Evolutionary conservation across 2,888 invertebrate species (phyloP).

Genomic region (Acholoe squamosa): DNA sequence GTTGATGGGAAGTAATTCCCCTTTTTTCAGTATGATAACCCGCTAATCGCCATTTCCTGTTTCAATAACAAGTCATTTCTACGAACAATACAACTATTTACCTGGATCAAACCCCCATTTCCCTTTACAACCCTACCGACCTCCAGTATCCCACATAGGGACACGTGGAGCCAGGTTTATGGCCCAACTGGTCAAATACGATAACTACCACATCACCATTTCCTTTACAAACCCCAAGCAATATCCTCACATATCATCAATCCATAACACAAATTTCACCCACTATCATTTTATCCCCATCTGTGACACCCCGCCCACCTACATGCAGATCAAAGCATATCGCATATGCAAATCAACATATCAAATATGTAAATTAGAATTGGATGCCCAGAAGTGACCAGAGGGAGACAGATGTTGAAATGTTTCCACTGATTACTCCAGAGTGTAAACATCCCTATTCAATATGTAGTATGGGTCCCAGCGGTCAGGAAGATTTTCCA

Average conservation of each 20-base stretch:
- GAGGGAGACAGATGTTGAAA: neutral
- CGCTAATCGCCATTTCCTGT: no score
- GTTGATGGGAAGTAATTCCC: no score
- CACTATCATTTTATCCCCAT: neutral
- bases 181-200: neutral
- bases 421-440: neutral
- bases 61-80: neutral
- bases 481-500: neutral
- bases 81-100: no score
- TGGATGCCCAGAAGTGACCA: neutral
- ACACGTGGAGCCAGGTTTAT: neutral
- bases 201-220: neutral
- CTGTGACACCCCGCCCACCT: neutral
- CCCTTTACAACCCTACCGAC: neutral
- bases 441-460: slow-evolving; percentile 16
- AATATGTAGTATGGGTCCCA: neutral
- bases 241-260: neutral
- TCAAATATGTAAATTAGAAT: neutral
- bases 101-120: slow-evolving; percentile 27
- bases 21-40: no score
- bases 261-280: no score
- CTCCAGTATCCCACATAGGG: no score
- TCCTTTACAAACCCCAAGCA: neutral
- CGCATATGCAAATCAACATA: neutral
- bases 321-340: neutral